Conservation (phyloP, 2,113 vertebrate species). For the Sceloporus undulatus region DNA sequence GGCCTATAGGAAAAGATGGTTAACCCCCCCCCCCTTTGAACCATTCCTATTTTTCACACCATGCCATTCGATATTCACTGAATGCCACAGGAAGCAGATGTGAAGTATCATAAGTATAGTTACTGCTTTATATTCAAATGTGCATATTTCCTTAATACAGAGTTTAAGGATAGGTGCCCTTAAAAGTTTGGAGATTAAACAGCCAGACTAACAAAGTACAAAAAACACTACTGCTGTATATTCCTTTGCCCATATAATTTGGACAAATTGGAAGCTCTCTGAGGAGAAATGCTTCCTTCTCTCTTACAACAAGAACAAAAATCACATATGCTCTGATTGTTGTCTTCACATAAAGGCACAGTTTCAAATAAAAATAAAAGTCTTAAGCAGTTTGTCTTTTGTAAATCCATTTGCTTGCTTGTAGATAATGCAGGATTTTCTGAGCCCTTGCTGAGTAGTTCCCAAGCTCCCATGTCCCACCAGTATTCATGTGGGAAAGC, state of each 20-base stretch:
- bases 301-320: neutral
- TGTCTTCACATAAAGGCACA: neutral
- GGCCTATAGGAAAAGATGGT: neutral
- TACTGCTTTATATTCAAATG: neutral
- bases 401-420: slow-evolving; percentile 54
- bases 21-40: neutral
- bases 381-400: slow-evolving; percentile 64
- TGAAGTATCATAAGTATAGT: neutral
- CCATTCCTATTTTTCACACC: neutral
- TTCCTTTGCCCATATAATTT: neutral
- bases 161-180: neutral
- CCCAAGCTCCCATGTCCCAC: slow-evolving; percentile 61
- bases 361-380: slow-evolving; percentile 1
- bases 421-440: slow-evolving; percentile 61
- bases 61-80: neutral
- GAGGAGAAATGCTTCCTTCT: neutral
- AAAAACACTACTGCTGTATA: neutral
- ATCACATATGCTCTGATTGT: neutral
- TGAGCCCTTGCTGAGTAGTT: slow-evolving; percentile 64
- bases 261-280: neutral
- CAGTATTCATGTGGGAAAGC: slow-evolving; percentile 15
- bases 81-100: neutral
- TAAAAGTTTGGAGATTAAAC: no score
- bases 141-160: neutral
- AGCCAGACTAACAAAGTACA: neutral